Conservation (phyloP, 2,888 invertebrate genomes). For the Harmothoe impar region DNA sequence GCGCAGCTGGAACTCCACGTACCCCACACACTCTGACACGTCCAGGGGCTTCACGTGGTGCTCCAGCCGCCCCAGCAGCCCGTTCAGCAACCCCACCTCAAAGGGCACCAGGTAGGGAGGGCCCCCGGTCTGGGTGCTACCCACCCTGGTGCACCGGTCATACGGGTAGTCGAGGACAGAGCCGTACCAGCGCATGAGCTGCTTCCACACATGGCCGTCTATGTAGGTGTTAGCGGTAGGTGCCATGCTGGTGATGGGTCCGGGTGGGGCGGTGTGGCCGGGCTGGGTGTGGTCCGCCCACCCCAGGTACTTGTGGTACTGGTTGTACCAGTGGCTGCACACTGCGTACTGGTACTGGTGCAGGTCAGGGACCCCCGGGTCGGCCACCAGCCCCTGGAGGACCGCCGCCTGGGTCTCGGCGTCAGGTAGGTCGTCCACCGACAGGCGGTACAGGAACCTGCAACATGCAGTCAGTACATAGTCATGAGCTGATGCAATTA, state of each 20-base stretch:
- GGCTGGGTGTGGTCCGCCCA: not conserved
- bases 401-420: not conserved
- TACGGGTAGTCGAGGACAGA: conserved; percentile 68
- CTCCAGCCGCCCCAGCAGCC: conserved; percentile 66
- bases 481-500: no score
- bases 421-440: conserved; percentile 33
- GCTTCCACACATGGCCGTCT: conserved; percentile 73
- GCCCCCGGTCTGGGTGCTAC: not conserved
- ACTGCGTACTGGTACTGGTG: conserved; percentile 33
- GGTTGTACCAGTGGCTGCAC: conserved; percentile 66
- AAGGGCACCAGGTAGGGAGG: conserved; percentile 64
- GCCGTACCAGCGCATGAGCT: conserved; percentile 73
- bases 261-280: conserved; percentile 49
- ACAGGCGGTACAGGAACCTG: not conserved
- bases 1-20: conserved; percentile 70
- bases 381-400: not conserved
- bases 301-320: conserved; percentile 67
- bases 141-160: conserved; percentile 57
- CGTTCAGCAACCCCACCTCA: conserved; percentile 70
- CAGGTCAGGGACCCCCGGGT: not conserved
- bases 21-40: conserved; percentile 67
- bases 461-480: not conserved
- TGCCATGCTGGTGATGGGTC: conserved; percentile 63
- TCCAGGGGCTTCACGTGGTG: conserved; percentile 68
- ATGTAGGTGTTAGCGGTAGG: conserved; percentile 71